Conservation (phyloP, 2,113 vertebrate genomes). For the Muntiacus muntjak region DNA sequence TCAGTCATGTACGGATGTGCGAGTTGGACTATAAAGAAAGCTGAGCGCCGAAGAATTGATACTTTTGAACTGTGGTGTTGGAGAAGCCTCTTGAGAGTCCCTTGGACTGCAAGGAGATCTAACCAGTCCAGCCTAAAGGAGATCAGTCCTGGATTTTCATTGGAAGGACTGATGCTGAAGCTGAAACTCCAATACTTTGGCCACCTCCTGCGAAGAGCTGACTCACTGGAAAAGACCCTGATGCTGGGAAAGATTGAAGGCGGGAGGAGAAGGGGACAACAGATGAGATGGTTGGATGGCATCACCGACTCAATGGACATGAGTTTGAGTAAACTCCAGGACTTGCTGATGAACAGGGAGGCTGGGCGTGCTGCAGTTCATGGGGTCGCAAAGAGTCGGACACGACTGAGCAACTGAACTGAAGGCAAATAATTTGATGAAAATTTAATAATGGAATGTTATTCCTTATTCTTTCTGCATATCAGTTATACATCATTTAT, state of each 20-base stretch:
- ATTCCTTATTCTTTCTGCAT: neutral
- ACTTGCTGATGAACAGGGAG: neutral
- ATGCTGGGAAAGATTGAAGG: neutral
- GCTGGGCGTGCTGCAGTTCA: neutral
- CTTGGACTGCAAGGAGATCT: neutral
- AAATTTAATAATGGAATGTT: neutral
- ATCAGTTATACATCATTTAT: neutral
- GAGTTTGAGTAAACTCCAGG: neutral
- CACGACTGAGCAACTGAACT: neutral
- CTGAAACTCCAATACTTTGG: neutral
- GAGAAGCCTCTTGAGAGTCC: neutral
- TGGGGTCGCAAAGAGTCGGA: neutral
- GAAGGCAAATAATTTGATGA: neutral
- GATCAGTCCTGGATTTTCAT: neutral
- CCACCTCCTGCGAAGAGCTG: neutral
- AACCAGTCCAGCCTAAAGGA: neutral
- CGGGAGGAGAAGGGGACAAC: neutral
- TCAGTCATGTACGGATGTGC: neutral
- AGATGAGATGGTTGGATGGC: neutral
- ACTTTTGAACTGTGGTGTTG: neutral
- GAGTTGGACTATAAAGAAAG: neutral
- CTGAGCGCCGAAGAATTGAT: fast-evolving
- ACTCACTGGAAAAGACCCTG: neutral
- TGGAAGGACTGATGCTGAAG: neutral
- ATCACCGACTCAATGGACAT: neutral